A percentile compares a stretch with the other conserved stretches of the same genome.
Conservation (phyloP, 2,113 vertebrate species). For the Capreolus pygargus region DNA sequence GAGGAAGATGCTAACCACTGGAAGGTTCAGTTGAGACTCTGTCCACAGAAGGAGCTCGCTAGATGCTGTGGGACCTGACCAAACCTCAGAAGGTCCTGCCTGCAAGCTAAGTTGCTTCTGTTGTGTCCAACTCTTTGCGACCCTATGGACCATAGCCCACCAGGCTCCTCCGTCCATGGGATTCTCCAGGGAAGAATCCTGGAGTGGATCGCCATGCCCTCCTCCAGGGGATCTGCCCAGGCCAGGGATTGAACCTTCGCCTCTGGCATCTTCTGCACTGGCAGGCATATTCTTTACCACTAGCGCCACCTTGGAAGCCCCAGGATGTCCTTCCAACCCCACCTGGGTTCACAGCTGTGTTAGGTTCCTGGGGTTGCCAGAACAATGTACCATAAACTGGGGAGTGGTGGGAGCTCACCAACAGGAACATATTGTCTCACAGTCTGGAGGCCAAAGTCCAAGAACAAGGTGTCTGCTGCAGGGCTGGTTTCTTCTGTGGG, state of each 20-base stretch:
- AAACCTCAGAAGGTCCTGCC: background rate
- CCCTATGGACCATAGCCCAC: background rate
- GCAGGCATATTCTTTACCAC: background rate
- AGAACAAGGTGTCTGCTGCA: background rate
- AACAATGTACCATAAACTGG: background rate
- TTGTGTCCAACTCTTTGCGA: background rate
- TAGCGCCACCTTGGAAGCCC: background rate
- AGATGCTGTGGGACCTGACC: background rate
- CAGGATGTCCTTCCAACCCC: background rate
- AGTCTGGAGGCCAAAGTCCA: background rate
- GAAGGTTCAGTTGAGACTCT: background rate
- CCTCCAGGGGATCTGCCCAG: background rate
- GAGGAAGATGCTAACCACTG: background rate
- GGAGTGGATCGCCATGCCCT: background rate
- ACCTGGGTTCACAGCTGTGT: background rate
- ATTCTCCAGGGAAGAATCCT: background rate
- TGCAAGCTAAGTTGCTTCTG: background rate
- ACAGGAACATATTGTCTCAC: background rate
- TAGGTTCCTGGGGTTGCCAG: background rate
- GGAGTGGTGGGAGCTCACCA: background rate
- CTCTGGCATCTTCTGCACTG: background rate
- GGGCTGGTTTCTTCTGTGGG: background rate
- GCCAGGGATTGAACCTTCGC: accelerated
- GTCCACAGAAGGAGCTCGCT: background rate
- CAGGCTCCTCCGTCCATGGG: background rate